Evolutionary conservation across 2,888 invertebrate species (phyloP), one percentile per base, ranked within the genome.

Genomic region (Hesperia comma): DNA sequence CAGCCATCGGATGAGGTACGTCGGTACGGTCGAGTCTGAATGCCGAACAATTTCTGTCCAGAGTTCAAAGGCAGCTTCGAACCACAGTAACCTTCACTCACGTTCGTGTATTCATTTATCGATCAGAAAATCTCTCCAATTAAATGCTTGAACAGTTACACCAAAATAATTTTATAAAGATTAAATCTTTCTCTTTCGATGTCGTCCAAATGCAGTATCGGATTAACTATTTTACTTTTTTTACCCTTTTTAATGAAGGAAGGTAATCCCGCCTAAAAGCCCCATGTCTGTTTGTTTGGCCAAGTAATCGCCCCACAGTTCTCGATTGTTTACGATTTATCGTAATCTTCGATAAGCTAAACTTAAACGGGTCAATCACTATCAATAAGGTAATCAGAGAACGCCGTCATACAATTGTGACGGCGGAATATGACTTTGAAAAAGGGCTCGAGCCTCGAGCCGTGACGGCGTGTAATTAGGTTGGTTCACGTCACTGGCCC

Each of bases 401-500:
- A 46, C 61, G 69, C 37, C 61, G 60, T 70, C 54, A 72, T 58
- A 53, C 33, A 56, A 19, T 54, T 61, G 64, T 69, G 58, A 68
- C 53, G 61, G 54, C 32, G 51, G 46, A 19, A 61, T 64, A 53
- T 41, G 56, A 61, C 54, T 55, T 72, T 62, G 67, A 68, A 68
- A 15, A 61, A 62, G n/a, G n/a, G n/a, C n/a, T n/a, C 63, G 53
- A 49, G 66, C 54, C 10, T 61, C 57, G 46, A 67, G 79, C 71
- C 71, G 77, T 79, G 80, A 77, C 75, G 78, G 77, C 75, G 78
- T 26, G 26, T 85, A 88, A 88, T 88, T 87, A 87, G 83, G 53
- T 53, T 58, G 53, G 49, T 83, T 82, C 82, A 80, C 78, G 84
- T 82, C 82, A 83, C 78, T 46, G 79, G 79, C 37, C 37, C 10